phyloP scores from a whole-genome alignment of 64 coral and sea anemone species.

The Anthopleura sola region DNA sequence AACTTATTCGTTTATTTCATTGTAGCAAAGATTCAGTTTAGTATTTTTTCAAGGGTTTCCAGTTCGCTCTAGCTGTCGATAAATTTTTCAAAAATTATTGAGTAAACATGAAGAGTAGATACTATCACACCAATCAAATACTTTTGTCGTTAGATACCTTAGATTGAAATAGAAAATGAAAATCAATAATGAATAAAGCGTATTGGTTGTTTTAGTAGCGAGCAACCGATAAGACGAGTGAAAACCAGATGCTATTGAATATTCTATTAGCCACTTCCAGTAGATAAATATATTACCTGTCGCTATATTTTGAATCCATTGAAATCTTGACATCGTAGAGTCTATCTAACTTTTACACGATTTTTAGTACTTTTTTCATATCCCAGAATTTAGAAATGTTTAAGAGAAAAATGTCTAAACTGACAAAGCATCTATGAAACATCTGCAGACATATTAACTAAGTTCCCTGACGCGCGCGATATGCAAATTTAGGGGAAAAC shows the following conservation, averaged over 20 bases:
- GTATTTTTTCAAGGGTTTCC: too few relatives aligned
- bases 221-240: background rate
- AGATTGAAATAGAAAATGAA: background rate
- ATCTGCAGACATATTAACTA: background rate
- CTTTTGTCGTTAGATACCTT: background rate
- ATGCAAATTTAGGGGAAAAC: slow-evolving; percentile 12
- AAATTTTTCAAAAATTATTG: too few relatives aligned
- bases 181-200: background rate
- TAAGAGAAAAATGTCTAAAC: background rate
- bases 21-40: too few relatives aligned
- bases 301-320: too few relatives aligned
- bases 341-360: background rate
- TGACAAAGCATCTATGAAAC: background rate
- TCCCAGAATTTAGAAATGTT: background rate
- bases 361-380: background rate
- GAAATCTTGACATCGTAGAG: background rate
- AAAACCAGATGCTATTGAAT: background rate
- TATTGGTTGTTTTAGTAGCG: background rate
- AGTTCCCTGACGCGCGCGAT: background rate
- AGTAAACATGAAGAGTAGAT: too few relatives aligned
- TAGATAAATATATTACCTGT: background rate
- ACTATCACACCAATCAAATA: too few relatives aligned
- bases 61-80: too few relatives aligned
- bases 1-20: background rate
- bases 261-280: background rate